Conservation (phyloP, 2,113 vertebrate genomes). For the Oriolus oriolus region DNA sequence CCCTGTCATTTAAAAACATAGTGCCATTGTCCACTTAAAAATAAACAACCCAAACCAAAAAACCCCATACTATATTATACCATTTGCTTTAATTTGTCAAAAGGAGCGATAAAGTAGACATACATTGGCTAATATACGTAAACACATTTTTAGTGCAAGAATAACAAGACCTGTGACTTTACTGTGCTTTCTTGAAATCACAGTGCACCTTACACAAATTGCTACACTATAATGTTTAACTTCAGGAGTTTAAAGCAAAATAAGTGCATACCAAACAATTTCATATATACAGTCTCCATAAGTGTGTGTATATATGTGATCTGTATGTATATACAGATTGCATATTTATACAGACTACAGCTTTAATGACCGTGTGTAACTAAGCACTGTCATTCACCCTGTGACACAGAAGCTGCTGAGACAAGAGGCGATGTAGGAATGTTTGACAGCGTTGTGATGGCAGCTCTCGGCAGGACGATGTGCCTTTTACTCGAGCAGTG, state of each 20-base stretch:
- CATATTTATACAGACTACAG: conserved; percentile 66
- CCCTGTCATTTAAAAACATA: conserved; percentile 80
- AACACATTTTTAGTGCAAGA: conserved; percentile 87
- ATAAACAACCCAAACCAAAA: conserved; percentile 61
- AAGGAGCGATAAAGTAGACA: conserved; percentile 79
- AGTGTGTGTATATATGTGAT: conserved; percentile 68
- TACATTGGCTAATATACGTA: conserved; percentile 82
- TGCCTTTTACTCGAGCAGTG: not conserved
- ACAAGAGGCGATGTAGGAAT: not conserved
- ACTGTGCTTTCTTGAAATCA: conserved; percentile 83
- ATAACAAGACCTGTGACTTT: conserved; percentile 83
- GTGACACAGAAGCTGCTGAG: conserved; percentile 40
- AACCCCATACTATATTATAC: conserved; percentile 69
- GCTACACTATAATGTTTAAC: conserved; percentile 79
- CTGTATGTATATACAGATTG: conserved; percentile 72
- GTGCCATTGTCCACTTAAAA: conserved; percentile 77
- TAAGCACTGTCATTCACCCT: conserved; percentile 45
- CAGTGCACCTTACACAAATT: conserved; percentile 85
- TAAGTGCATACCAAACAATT: conserved; percentile 80
- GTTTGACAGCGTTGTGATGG: not conserved
- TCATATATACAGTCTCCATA: conserved; percentile 78
- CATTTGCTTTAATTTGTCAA: conserved; percentile 70
- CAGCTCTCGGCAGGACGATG: not conserved
- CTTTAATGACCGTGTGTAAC: conserved; percentile 33
- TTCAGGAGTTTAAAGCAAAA: conserved; percentile 74